Base-by-base conservation (phyloP, 2,888 invertebrate genomes). In the Philhelius pedissequus region DNA sequence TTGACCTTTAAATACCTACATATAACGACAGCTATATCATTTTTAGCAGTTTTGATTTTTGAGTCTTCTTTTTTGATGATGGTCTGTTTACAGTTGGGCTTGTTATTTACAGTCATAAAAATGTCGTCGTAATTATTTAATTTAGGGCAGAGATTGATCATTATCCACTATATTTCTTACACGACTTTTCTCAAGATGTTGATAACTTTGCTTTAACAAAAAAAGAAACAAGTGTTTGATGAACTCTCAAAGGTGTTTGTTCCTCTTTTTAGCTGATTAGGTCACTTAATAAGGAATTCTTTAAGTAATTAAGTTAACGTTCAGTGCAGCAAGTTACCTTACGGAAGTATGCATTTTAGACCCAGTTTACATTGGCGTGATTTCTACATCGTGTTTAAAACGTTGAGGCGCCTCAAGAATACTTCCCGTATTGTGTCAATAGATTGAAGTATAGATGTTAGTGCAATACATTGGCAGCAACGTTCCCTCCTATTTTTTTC, bases 1-100 rank as follows among this genome's bases (percentile, higher is more conserved):
- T 78, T 82, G 82, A 82, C 78, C 78, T 54, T 68, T 71, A 68
- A 20, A 18, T 18, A n/a, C n/a, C n/a, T n/a, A n/a, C n/a, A n/a
- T 15, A 13, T 43, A 62, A 62, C 18, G 7, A 43, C 11, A 7
- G n/a, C 7, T 27, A 1, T n/a, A 15, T 20, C 7, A 48, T 74
- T 54, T 50, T 20, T 7, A 43, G 58, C 11, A 22, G 43, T 15
- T 48, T 48, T 25, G 48, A 25, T 48, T 56, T 66, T 43, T 43
- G 27, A 30, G 25, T 56, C 32, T 11, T 56, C 30, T 58, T 48
- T 40, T 64, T 48, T 64, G 27, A 62, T 40, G 48, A 30, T 27
- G 40, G 48, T 4, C 27, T 54, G 11, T 64, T 64, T 75, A 40
- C 32, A n/a, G 52, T 56, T 58, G n/a, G 35, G 30, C 22, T 27